Conservation (phyloP, 2,888 invertebrate genomes). For the Lysandra coridon region DNA sequence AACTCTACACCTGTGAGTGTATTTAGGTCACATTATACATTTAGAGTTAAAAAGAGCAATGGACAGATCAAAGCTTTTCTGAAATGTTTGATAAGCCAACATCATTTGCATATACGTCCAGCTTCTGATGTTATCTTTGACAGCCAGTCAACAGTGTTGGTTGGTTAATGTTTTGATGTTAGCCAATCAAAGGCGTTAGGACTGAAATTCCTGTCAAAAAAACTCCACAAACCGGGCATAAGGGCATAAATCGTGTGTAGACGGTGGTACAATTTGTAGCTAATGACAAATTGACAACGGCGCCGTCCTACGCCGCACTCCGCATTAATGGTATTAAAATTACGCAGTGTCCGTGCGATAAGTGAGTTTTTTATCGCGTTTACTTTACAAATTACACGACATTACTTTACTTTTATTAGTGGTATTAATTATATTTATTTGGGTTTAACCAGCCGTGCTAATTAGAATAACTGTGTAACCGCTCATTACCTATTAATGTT, state of each 20-base stretch:
- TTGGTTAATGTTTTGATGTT: neutral
- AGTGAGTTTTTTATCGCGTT: conserved; percentile 34
- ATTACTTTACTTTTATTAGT: conserved; percentile 25
- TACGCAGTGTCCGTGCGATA: conserved; percentile 34
- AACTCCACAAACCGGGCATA: neutral
- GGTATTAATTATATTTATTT: conserved; percentile 27
- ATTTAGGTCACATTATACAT: neutral
- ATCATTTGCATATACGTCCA: neutral
- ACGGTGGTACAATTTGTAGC: conserved; percentile 27
- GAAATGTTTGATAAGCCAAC: neutral
- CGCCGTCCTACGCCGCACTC: conserved; percentile 28
- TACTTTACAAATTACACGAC: conserved; percentile 30
- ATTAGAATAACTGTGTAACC: conserved; percentile 6
- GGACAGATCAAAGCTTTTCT: neutral
- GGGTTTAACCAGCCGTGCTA: conserved; percentile 20
- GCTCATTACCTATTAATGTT: conserved; percentile 9
- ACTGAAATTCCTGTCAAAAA: neutral
- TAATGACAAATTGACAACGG: conserved; percentile 33
- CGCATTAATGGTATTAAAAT: conserved; percentile 38
- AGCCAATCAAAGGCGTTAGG: neutral
- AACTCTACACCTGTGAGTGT: neutral
- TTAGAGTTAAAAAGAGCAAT: neutral
- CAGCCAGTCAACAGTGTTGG: neutral
- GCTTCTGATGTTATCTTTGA: neutral
- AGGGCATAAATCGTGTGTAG: neutral